Conservation (phyloP, 35 echinoderm and acorn worm genomes). For the Anneissia japonica region DNA sequence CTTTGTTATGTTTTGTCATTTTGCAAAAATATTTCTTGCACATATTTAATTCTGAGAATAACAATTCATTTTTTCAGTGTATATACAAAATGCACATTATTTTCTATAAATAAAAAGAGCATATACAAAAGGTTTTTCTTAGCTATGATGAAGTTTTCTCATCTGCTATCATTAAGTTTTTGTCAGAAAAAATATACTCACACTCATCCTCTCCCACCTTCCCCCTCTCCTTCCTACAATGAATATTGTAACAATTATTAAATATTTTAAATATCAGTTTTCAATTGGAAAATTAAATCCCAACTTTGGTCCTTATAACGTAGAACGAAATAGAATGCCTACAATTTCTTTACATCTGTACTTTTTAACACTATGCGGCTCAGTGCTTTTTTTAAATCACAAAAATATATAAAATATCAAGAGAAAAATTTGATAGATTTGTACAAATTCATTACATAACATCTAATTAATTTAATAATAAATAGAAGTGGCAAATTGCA, state of each 20-base stretch:
- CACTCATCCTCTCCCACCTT: not conserved
- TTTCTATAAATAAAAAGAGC: constrained; percentile 2
- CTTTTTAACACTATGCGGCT: no score
- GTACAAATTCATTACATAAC: not conserved
- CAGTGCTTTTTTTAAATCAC: not conserved
- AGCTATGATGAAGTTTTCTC: not conserved
- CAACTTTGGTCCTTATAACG: not conserved
- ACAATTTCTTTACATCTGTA: not conserved
- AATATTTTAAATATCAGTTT: not conserved
- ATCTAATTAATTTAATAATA: not conserved
- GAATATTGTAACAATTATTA: not conserved
- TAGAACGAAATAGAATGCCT: not conserved
- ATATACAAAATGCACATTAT: not conserved
- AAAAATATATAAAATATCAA: not conserved
- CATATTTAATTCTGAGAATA: not conserved
- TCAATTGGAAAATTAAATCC: not conserved
- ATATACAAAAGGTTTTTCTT: not conserved
- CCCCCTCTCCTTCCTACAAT: not conserved
- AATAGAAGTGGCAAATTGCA: not conserved
- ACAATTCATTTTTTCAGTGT: not conserved
- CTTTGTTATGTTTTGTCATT: not conserved
- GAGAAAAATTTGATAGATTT: not conserved
- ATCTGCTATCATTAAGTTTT: not conserved
- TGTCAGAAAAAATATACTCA: not conserved
- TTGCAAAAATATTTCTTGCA: not conserved